Evolutionary conservation across 2,113 vertebrate species (phyloP).

Genomic region (Caranx ignobilis): DNA sequence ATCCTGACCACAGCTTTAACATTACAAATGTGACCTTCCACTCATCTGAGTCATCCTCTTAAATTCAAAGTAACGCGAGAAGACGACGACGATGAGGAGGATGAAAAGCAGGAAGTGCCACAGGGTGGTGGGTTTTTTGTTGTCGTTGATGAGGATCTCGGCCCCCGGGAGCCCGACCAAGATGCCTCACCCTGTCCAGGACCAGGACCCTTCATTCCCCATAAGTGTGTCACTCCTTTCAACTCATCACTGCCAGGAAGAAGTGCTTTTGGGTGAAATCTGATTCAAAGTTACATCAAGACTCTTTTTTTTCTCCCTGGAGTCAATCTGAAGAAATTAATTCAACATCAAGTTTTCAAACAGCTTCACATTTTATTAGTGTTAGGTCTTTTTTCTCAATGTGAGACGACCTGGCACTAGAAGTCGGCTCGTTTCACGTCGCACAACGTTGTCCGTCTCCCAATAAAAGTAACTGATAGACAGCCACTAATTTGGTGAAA

Average conservation of each 20-base stretch:
- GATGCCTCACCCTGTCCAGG: neutral
- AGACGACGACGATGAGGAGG: neutral
- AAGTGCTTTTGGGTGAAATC: no score
- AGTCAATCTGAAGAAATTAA: neutral
- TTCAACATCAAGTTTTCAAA: neutral
- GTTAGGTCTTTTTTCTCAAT: neutral
- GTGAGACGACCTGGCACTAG: neutral
- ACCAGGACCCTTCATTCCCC: neutral
- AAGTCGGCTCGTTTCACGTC: neutral
- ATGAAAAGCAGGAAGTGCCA: slow-evolving; percentile 7
- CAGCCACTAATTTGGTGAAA: slow-evolving; percentile 42
- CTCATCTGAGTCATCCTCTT: slow-evolving; percentile 2
- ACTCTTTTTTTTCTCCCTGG: neutral
- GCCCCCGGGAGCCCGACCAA: no score
- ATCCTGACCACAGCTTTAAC: neutral
- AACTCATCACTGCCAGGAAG: slow-evolving; percentile 20
- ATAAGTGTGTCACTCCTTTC: slow-evolving; percentile 7
- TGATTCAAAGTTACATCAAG: neutral
- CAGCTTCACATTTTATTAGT: neutral
- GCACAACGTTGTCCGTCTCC: neutral
- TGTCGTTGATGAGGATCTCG: neutral
- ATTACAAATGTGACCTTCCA: slow-evolving; percentile 10
- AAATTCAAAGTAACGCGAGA: neutral
- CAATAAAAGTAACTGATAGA: slow-evolving; percentile 3
- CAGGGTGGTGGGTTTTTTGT: slow-evolving; percentile 8